Evolutionary conservation across 2,797 vertebrate genomes (phyloP), one percentile per base, ranked within the genome.

Genomic region (Sebastes flavidus): DNA sequence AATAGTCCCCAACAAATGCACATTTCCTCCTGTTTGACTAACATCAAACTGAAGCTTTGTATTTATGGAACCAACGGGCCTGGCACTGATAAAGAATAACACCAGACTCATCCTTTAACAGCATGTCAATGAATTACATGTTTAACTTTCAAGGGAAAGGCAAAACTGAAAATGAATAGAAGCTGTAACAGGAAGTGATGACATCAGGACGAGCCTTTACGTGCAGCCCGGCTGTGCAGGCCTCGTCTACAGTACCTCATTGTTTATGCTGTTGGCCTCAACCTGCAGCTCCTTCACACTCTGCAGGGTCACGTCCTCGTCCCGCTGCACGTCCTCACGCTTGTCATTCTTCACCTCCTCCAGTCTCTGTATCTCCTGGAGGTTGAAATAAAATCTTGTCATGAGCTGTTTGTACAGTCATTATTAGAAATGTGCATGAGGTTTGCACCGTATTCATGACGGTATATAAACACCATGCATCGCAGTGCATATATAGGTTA

Each of bases 311-410:
- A 25, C 5, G 7, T 36, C 34, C 24, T n/a, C 6, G n/a, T 67
- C 66, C 36, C 42, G 65, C 66, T 69, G 83, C 14, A 1, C 34
- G 2, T 72, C 80, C 65, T 77, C 65, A 63, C n/a, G 8, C 56
- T 70, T 22, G 8, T 55, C 65, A 18, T 73, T n/a, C 22, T 71
- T 79, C 73, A 63, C 83, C 86, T 93, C 89, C 72, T 94, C 91
- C 20, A 81, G 82, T 85, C 27, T 91, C 69, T 88, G 61, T n/a
- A 25, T 69, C 83, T 94, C 94, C 92, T 90, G 65, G 4, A 65
- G 46, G 46, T 32, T 8, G 10, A 12, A 52, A 73, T 0, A 20
- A 5, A 75, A 55, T 29, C 6, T 14, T 3, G 1, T 59, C 2
- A 76, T 30, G 18, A 71, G 32, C 13, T 6, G 42, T 66, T 59